A percentile compares a stretch with the other conserved stretches of the same genome.
phyloP scores from a whole-genome alignment of 2,113 vertebrate species.

The Phaetusa simplex region DNA sequence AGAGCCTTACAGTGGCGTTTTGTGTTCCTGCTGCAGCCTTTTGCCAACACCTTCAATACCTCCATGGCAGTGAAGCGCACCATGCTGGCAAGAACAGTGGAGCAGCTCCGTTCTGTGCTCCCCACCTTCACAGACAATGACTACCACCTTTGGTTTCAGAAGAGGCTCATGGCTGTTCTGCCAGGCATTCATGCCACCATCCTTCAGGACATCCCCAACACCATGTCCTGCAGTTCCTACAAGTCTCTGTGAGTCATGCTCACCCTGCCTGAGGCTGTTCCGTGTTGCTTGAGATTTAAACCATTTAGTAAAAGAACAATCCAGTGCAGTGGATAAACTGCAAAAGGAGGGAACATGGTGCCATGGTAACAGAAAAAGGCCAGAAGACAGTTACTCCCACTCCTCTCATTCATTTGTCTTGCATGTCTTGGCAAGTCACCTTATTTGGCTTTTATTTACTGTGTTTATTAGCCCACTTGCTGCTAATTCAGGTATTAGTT shows the following conservation, averaged over 20 bases:
- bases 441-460: not conserved
- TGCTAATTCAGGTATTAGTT: not conserved
- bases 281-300: not conserved
- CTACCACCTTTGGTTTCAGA: not conserved
- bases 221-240: not conserved
- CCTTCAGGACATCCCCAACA: not conserved
- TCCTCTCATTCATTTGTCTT: not conserved
- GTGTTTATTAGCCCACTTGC: not conserved
- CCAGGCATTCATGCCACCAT: not conserved
- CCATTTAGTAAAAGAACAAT: not conserved
- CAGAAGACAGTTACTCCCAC: not conserved
- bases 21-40: not conserved
- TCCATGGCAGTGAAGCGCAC: not conserved
- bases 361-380: not conserved
- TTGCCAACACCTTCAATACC: not conserved
- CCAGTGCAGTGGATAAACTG: not conserved
- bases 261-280: not conserved
- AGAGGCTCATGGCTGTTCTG: not conserved
- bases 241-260: constrained; percentile 22
- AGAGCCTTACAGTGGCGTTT: not conserved
- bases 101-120: not conserved
- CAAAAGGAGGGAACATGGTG: not conserved
- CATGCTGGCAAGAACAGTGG: not conserved
- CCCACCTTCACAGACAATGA: not conserved
- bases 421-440: not conserved